Conservation (phyloP, 2,888 invertebrate genomes). For the Agonopterix heracliana region DNA sequence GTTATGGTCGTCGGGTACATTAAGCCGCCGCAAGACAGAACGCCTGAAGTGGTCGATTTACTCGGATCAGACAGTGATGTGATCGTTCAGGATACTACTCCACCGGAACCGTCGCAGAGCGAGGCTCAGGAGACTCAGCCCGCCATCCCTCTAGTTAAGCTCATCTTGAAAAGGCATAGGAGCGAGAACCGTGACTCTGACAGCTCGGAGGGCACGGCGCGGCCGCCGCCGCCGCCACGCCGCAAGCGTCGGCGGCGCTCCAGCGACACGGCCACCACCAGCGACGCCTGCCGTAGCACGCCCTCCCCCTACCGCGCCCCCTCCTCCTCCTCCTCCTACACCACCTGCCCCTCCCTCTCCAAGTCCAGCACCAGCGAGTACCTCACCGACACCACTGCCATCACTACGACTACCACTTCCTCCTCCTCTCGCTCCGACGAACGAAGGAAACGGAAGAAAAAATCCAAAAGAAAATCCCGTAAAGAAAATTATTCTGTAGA, state of each 20-base stretch:
- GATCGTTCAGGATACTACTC: constrained; percentile 45
- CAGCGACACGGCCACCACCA: constrained; percentile 5
- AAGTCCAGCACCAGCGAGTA: constrained; percentile 1
- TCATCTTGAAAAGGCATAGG: constrained; percentile 36
- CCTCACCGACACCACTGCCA: neutral
- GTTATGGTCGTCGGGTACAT: constrained; percentile 80
- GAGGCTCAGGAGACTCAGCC: constrained; percentile 18
- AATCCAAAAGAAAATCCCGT: constrained; percentile 24
- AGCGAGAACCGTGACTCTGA: constrained; percentile 22
- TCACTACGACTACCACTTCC: constrained; percentile 3
- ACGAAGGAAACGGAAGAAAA: constrained; percentile 24
- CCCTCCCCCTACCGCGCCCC: constrained; percentile 8
- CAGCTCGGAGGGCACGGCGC: constrained; percentile 34
- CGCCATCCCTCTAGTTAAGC: constrained; percentile 28
- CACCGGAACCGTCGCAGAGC: constrained; percentile 23
- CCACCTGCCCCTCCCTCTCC: constrained; percentile 3
- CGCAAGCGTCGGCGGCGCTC: constrained; percentile 20
- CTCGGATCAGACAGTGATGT: constrained; percentile 75
- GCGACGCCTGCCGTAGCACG: constrained; percentile 8
- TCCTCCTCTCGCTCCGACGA: constrained; percentile 13
- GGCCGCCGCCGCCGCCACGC: constrained; percentile 22
- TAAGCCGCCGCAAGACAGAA: constrained; percentile 80
- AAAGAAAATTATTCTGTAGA: constrained; percentile 16
- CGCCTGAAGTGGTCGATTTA: constrained; percentile 79
- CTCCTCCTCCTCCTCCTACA: constrained; percentile 5